These are phyloP conservation scores for Didymodactylos carnosus DNA, from an alignment of 2,888 invertebrate species.

Conservation along the genomic window DNA sequence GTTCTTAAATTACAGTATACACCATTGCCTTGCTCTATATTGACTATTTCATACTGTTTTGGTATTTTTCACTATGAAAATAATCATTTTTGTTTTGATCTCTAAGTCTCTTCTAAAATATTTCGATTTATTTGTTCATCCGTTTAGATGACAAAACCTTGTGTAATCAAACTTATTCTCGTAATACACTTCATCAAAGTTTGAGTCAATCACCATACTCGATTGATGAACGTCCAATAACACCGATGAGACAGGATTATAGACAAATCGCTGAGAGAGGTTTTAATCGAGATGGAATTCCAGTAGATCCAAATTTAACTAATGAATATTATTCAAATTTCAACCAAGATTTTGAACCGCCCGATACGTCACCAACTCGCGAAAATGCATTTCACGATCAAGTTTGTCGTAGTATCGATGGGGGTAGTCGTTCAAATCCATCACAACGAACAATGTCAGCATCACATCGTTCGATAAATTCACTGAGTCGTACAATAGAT, in stretches of 20 bases:
- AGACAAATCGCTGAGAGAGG: constrained; percentile 1
- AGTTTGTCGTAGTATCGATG: not conserved
- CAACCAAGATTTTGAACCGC: constrained; percentile 22
- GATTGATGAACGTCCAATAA: constrained; percentile 29
- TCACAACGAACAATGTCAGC: not conserved
- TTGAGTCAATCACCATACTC: too few species aligned
- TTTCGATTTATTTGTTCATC: too few species aligned
- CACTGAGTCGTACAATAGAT: constrained; percentile 1
- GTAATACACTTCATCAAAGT: too few species aligned
- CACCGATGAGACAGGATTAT: constrained; percentile 22
- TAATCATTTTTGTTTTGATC: too few species aligned
- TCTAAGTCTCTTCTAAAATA: too few species aligned
- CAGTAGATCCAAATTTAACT: constrained; percentile 27
- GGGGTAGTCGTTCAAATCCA: not conserved
- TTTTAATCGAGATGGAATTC: constrained; percentile 22
- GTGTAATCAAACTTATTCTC: too few species aligned
- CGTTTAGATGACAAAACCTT: too few species aligned
- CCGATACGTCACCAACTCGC: constrained; percentile 14
- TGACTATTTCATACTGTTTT: too few species aligned
- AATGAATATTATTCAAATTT: constrained; percentile 33
- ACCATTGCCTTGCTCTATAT: too few species aligned
- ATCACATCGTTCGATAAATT: not conserved
- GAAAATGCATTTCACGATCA: not conserved
- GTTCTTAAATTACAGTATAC: too few species aligned
- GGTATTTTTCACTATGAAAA: too few species aligned